These are phyloP conservation scores for Lordiphosa stackelbergi DNA, from an alignment of 1,140 invertebrate species.

Conservation along the genomic window DNA sequence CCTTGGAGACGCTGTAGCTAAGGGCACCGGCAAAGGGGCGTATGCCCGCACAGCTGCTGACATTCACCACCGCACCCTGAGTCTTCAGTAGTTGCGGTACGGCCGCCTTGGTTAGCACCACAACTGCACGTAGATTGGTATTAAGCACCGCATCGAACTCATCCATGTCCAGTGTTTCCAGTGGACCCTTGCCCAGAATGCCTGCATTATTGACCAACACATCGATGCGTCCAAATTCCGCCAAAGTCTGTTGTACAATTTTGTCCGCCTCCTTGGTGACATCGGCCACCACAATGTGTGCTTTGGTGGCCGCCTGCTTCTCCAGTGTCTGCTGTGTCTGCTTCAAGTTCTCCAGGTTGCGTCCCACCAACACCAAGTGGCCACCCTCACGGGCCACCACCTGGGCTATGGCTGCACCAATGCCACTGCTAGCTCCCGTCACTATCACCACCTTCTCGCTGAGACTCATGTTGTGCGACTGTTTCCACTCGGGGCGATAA, in stretches of 20 bases:
- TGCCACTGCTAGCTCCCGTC: constrained; percentile 92
- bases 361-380: constrained; percentile 83
- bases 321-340: constrained; percentile 79
- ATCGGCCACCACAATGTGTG: constrained; percentile 78
- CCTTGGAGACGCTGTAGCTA: constrained; percentile 92
- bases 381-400: constrained; percentile 87
- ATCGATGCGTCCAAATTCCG: constrained; percentile 86
- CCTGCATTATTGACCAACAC: constrained; percentile 93
- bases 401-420: constrained; percentile 89
- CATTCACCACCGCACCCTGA: constrained; percentile 92
- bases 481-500: constrained; percentile 5
- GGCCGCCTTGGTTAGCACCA: constrained; percentile 89
- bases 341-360: constrained; percentile 82
- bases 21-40: constrained; percentile 86
- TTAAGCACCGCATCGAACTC: constrained; percentile 91
- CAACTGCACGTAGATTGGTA: constrained; percentile 89
- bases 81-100: constrained; percentile 88
- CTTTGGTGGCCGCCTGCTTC: constrained; percentile 23
- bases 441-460: constrained; percentile 84
- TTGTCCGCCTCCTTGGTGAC: constrained; percentile 86
- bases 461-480: constrained; percentile 63
- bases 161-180: constrained; percentile 86
- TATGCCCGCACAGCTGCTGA: constrained; percentile 93
- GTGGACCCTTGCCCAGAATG: constrained; percentile 82
- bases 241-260: constrained; percentile 84